Evolutionary conservation across 2,113 vertebrate genomes (phyloP).

Genomic region (Monopterus albus): DNA sequence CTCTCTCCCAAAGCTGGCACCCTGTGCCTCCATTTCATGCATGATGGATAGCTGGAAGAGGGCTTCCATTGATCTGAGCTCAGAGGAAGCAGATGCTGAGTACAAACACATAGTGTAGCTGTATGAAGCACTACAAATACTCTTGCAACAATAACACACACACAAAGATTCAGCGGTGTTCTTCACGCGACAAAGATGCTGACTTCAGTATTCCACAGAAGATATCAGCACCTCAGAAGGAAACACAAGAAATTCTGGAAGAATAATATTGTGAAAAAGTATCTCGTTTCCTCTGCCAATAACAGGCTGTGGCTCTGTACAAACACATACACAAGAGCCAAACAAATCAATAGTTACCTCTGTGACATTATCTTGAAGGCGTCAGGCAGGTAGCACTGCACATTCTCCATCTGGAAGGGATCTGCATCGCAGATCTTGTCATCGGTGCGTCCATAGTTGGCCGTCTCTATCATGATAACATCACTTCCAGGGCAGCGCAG

Average conservation of each 20-base stretch:
- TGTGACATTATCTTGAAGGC: slow-evolving; percentile 96
- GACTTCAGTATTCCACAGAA: slow-evolving; percentile 38
- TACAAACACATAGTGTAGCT: slow-evolving; percentile 63
- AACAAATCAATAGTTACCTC: slow-evolving; percentile 81
- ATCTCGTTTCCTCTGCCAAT: slow-evolving; percentile 50
- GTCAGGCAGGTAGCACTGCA: slow-evolving; percentile 92
- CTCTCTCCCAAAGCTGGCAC: slow-evolving; percentile 52
- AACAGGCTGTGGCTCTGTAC: slow-evolving; percentile 32
- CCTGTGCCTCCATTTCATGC: slow-evolving; percentile 71
- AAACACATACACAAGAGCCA: slow-evolving; percentile 42
- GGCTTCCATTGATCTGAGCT: slow-evolving; percentile 76
- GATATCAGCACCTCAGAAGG: slow-evolving; percentile 22
- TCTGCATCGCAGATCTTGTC: slow-evolving; percentile 96
- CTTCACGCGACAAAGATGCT: slow-evolving; percentile 6
- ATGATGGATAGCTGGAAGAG: slow-evolving; percentile 79
- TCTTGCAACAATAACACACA: slow-evolving; percentile 18
- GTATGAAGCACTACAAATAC: slow-evolving; percentile 53
- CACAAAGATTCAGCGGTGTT: slow-evolving; percentile 10
- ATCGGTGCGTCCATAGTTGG: slow-evolving; percentile 94
- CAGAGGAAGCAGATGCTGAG: slow-evolving; percentile 75
- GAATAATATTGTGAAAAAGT: slow-evolving; percentile 54
- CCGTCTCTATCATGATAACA: slow-evolving; percentile 95
- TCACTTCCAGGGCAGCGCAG: slow-evolving; percentile 94
- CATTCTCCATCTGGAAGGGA: slow-evolving; percentile 96
- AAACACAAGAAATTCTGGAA: slow-evolving; percentile 41